Evolutionary conservation across 2,888 invertebrate species (phyloP).

Genomic region (Synergus japonicus): DNA sequence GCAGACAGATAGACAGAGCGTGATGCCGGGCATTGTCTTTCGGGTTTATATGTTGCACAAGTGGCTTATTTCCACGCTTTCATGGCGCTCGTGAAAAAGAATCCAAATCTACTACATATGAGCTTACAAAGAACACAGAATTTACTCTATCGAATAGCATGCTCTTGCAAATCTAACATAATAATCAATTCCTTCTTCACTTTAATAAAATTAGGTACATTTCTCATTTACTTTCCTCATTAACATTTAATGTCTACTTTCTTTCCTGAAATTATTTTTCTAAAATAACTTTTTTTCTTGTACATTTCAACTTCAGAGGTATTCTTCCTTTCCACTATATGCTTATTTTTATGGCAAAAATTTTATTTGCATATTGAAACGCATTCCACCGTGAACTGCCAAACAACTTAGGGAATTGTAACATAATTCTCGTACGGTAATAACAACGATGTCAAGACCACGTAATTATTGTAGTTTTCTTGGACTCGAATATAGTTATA

Average conservation of each 20-base stretch:
- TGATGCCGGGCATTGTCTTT: slow-evolving; percentile 76
- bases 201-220: background rate
- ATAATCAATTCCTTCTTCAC: slow-evolving; percentile 22
- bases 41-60: slow-evolving; percentile 71
- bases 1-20: slow-evolving; percentile 70
- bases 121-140: slow-evolving; percentile 24
- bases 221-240: background rate
- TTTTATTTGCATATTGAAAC: background rate
- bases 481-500: slow-evolving; percentile 22
- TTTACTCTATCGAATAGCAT: background rate
- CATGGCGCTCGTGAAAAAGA: slow-evolving; percentile 69
- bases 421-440: background rate
- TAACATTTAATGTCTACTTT: background rate
- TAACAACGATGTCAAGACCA: slow-evolving; percentile 3
- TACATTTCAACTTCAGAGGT: too few relatives aligned
- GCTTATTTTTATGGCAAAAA: background rate
- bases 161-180: slow-evolving; percentile 5
- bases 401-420: background rate
- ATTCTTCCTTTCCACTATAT: background rate
- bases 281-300: background rate
- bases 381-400: background rate
- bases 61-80: slow-evolving; percentile 77
- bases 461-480: slow-evolving; percentile 25
- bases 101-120: slow-evolving; percentile 44
- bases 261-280: background rate